phyloP scores from a whole-genome alignment of 2,113 vertebrate genomes.

The Phalacrocorax brasilianus region DNA sequence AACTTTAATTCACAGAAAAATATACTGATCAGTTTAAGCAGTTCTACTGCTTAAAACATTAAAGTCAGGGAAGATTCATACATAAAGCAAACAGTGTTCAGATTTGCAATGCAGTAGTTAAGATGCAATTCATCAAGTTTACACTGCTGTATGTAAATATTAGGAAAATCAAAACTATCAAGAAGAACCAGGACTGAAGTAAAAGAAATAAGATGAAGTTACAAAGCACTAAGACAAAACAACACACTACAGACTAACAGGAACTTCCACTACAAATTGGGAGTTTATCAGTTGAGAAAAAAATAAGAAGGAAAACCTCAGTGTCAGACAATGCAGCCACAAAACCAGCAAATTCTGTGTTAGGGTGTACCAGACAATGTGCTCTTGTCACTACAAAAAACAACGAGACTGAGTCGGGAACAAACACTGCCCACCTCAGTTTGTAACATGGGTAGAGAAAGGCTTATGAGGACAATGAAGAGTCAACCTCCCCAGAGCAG shows the following conservation, averaged over 20 bases:
- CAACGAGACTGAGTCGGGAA: background rate
- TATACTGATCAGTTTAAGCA: background rate
- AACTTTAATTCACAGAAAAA: background rate
- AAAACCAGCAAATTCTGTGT: background rate
- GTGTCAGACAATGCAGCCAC: background rate
- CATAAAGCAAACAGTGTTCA: background rate
- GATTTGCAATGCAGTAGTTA: background rate
- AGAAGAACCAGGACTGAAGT: background rate
- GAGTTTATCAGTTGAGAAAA: background rate
- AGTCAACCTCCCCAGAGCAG: background rate
- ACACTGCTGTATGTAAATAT: background rate
- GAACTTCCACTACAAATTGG: background rate
- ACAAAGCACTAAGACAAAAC: background rate
- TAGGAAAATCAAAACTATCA: background rate
- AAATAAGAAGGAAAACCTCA: background rate
- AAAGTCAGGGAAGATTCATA: background rate
- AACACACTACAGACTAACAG: background rate
- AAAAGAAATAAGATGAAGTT: background rate
- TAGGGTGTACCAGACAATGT: rapidly evolving
- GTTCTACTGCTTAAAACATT: background rate
- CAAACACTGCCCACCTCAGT: background rate
- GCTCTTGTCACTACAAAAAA: background rate
- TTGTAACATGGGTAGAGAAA: background rate
- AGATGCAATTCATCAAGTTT: background rate
- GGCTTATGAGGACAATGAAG: background rate